Evolutionary conservation across 2,113 vertebrate species (phyloP), one percentile per base, ranked within the genome.

Genomic region (Sisor rabdophorus): DNA sequence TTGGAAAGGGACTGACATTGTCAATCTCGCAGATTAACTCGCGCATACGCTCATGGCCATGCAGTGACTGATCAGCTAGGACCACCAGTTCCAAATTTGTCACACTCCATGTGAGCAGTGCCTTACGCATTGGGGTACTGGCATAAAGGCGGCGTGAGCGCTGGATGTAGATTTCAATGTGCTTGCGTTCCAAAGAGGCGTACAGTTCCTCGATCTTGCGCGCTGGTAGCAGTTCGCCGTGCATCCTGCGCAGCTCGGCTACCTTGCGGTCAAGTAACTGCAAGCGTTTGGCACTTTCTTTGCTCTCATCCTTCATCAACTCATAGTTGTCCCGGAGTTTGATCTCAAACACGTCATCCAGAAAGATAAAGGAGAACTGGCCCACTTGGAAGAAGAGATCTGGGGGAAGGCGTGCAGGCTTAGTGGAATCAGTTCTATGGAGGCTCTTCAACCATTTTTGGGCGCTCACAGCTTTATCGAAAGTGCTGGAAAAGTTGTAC

Each of bases 111-210:
- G 95, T 98, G 76, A 99, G 91, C 74, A 99, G 88, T 0, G 97
- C 95, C 76, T 95, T 94, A 78, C 97, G 89, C 96, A 98, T 98
- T 70, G 97, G 97, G 0, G 96, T 98, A 90, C 96, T 98, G 87
- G 93, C 87, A 0, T 99, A 98, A 80, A 99, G 95, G 50, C 95
- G 95, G 11, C 92, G 91, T 0, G 97, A 98, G 26, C 97, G 95
- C 88, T 99, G 97, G 87, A 99, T 97, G 89, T 98, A 99, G 86
- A 99, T 98, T 91, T 98, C 96, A 0, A 98, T 99, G 92, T 99
- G 96, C 84, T 97, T 98, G 71, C 95, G 95, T 90, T 98, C 97
- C 90, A 99, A 88, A 0, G 95, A 95, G 65, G 96, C 93, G 0
- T 99, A 99, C 1, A 99, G 93, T 81, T 99, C 97, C 86, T 99